Percentiles rank a stretch among this genome's conserved stretches.
phyloP scores from a whole-genome alignment of 2,888 invertebrate species.

The Frankliniella fusca region DNA sequence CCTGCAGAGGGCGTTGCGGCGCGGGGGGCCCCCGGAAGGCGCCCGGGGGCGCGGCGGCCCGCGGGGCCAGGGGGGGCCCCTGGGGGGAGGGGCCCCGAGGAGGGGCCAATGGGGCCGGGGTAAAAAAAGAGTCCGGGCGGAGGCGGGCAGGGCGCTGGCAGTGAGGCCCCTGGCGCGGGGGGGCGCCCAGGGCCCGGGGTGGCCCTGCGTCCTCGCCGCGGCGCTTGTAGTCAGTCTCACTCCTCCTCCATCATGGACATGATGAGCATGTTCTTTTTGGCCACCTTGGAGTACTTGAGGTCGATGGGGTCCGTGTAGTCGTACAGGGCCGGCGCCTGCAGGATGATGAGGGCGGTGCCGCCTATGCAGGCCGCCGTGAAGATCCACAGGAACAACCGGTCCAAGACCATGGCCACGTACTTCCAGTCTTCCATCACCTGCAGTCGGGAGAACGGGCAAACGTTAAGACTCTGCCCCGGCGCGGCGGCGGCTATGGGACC shows the following conservation, averaged over 20 bases:
- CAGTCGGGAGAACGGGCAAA: slow-evolving; percentile 34
- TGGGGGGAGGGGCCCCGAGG: not conserved
- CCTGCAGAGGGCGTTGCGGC: not conserved
- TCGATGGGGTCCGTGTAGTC: slow-evolving; percentile 86
- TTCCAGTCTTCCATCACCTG: slow-evolving; percentile 98
- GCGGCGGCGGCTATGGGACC: no score
- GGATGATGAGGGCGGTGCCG: slow-evolving; percentile 82
- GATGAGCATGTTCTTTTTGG: slow-evolving; percentile 82
- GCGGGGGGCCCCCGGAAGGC: not conserved
- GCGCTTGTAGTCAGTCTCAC: slow-evolving; percentile 38
- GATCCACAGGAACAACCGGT: slow-evolving; percentile 91
- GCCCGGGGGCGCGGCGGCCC: not conserved
- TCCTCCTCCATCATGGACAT: slow-evolving; percentile 77
- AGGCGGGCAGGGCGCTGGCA: not conserved
- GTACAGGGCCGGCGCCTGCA: slow-evolving; percentile 87
- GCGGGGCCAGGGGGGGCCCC: not conserved
- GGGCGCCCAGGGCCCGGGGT: not conserved
- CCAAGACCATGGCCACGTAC: slow-evolving; percentile 93
- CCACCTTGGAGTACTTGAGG: slow-evolving; percentile 84
- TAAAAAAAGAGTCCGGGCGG: not conserved
- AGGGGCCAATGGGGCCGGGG: not conserved
- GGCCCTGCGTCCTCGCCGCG: not conserved
- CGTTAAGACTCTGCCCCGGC: no score
- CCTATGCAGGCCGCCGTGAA: slow-evolving; percentile 90
- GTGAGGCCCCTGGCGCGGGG: not conserved